phyloP scores from a whole-genome alignment of 2,888 invertebrate genomes.

The Resseliella maxima region DNA sequence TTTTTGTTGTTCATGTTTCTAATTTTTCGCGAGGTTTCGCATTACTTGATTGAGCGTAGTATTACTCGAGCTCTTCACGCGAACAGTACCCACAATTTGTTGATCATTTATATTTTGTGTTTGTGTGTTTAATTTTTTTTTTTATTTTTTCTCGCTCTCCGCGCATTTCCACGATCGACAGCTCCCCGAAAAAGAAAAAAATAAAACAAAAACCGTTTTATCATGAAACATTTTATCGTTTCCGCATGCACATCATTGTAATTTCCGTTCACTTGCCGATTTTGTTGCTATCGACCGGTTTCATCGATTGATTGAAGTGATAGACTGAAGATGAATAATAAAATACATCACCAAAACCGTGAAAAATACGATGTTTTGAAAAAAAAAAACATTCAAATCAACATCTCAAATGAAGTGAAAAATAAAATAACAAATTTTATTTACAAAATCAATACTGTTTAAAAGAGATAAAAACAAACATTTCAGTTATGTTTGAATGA shows the following conservation, averaged over 20 bases:
- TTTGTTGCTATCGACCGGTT: constrained; percentile 23
- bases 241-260: constrained; percentile 2
- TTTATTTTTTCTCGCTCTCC: not conserved
- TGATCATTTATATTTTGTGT: not conserved
- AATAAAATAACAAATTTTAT: not conserved
- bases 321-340: not conserved
- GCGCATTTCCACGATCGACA: no score
- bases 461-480: not conserved
- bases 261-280: constrained; percentile 5
- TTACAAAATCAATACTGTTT: no score
- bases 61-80: constrained; percentile 42
- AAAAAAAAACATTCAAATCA: not conserved
- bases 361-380: not conserved
- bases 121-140: not conserved
- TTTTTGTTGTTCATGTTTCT: constrained; percentile 17
- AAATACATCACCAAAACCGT: not conserved
- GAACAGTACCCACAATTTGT: constrained; percentile 1
- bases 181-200: no score
- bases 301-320: not conserved
- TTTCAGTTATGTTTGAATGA: not conserved
- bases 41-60: constrained; percentile 22
- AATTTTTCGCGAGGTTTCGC: constrained; percentile 26
- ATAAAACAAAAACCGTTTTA: not conserved
- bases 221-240: not conserved
- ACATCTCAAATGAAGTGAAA: constrained; percentile 31